Base-by-base conservation (phyloP, 2,888 invertebrate species). In the Cephus pygmeus region DNA sequence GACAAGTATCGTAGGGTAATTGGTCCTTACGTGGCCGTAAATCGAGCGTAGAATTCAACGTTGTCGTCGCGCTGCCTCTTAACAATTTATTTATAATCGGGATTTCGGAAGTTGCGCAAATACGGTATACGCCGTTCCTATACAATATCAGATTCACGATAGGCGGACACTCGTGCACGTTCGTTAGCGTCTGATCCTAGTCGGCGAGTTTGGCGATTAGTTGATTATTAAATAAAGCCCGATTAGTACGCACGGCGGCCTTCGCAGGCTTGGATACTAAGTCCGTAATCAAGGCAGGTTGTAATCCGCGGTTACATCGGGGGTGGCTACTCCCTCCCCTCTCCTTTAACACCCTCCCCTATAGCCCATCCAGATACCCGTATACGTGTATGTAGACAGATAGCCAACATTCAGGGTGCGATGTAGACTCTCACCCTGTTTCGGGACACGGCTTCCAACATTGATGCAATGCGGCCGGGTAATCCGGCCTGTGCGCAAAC, bases 191-290 rank as follows among this genome's bases (percentile, higher is more conserved):
- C 56, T 23, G 56, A 56, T 56, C 56, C 56, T 23, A 23, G 56
- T 56, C 56, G 23, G 23, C 23, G 56, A 56, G 56, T 56, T 56
- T 69, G n/a, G 77, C 81, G 79, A 85, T 85, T 84, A 85, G 80
- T 80, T 79, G 83, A 81, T 85, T 85, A 85, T 84, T 86, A 83
- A 83, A 85, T 85, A 85, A 84, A 84, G 84, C 81, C 82, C 82
- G 81, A 81, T 83, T 84, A 81, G 81, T 80, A 78, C 76, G 75
- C 78, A 56, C 56, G 56, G 23, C 56, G 56, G 68, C 15, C 75
- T 34, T 75, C 33, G 40, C 30, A 36, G 30, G 31, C 34, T 31
- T 33, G 33, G 69, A 12, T 56, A 77, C 73, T 79, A 81, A 81
- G 79, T 80, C 80, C 78, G 75, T 83, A 82, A 85, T 84, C 81